phyloP scores from a whole-genome alignment of 2,113 vertebrate species.

The Catagonus wagneri region DNA sequence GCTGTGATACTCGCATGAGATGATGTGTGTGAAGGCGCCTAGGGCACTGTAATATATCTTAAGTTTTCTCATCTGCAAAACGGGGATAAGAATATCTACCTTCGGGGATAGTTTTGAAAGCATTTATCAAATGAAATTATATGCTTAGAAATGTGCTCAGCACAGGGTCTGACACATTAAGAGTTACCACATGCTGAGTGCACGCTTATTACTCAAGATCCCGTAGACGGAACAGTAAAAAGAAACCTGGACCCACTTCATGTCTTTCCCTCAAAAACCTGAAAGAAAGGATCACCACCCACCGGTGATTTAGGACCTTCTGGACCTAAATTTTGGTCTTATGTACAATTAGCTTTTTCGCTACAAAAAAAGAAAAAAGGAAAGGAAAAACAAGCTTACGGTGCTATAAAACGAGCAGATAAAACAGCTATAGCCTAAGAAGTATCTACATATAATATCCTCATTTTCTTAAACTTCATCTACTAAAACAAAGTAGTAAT shows the following conservation, averaged over 20 bases:
- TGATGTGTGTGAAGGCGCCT: neutral
- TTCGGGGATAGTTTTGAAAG: slow-evolving; percentile 4
- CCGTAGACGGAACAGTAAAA: neutral
- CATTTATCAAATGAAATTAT: neutral
- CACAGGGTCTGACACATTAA: neutral
- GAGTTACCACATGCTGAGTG: neutral
- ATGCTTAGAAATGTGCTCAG: neutral
- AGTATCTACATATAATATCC: neutral
- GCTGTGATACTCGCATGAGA: neutral
- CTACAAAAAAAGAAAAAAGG: neutral
- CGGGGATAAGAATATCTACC: neutral
- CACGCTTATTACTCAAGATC: neutral
- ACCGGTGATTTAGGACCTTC: neutral
- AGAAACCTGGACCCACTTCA: neutral
- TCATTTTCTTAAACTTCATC: neutral
- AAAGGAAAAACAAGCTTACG: neutral
- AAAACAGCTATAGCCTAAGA: neutral
- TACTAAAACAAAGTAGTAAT: neutral
- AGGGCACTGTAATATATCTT: neutral
- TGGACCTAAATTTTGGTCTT: neutral
- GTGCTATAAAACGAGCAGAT: neutral
- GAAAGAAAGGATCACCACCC: neutral
- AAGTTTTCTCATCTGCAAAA: neutral
- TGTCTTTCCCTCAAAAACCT: too few relatives aligned
- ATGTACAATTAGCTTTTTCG: neutral